Conservation (phyloP, 2,797 vertebrate genomes). For the Rhyacichthys aspro region DNA sequence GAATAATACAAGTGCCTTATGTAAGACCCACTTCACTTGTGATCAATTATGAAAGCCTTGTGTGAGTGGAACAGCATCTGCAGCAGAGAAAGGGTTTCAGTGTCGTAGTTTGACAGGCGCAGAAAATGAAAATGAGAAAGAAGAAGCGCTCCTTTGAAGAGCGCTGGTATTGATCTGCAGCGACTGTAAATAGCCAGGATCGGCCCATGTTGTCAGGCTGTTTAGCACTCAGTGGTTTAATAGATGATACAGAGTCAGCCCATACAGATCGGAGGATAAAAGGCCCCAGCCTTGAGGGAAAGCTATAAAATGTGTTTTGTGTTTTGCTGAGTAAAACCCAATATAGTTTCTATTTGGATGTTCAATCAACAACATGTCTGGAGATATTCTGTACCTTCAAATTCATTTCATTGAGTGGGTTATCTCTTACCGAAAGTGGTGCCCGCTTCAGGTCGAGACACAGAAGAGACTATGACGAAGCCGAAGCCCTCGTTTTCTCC, state of each 20-base stretch:
- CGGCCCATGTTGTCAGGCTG: slow-evolving; percentile 44
- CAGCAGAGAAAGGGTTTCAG: slow-evolving; percentile 55
- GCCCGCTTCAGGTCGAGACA: slow-evolving; percentile 94
- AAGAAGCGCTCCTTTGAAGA: slow-evolving; percentile 52
- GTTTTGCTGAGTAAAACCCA: slow-evolving; percentile 36
- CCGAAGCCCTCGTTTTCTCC: slow-evolving; percentile 97
- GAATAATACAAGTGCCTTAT: slow-evolving; percentile 74
- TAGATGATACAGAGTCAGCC: slow-evolving; percentile 42
- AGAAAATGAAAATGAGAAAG: slow-evolving; percentile 53
- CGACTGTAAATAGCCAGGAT: slow-evolving; percentile 65
- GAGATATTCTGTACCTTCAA: not conserved
- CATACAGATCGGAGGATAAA: slow-evolving; percentile 52
- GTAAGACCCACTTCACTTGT: slow-evolving; percentile 68
- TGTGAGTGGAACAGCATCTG: slow-evolving; percentile 57
- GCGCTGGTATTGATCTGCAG: slow-evolving; percentile 63
- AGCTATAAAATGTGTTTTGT: slow-evolving; percentile 40
- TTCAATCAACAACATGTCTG: not conserved
- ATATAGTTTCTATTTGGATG: slow-evolving; percentile 10
- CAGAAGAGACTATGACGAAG: slow-evolving; percentile 97
- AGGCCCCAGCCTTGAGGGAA: slow-evolving; percentile 38
- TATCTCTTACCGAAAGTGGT: slow-evolving; percentile 92
- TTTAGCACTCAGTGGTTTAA: slow-evolving; percentile 51
- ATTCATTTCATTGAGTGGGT: not conserved
- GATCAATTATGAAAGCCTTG: slow-evolving; percentile 75
- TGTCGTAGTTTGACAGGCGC: slow-evolving; percentile 59